Evolutionary conservation across 2,797 vertebrate species (phyloP).

Genomic region (Myotis myotis): DNA sequence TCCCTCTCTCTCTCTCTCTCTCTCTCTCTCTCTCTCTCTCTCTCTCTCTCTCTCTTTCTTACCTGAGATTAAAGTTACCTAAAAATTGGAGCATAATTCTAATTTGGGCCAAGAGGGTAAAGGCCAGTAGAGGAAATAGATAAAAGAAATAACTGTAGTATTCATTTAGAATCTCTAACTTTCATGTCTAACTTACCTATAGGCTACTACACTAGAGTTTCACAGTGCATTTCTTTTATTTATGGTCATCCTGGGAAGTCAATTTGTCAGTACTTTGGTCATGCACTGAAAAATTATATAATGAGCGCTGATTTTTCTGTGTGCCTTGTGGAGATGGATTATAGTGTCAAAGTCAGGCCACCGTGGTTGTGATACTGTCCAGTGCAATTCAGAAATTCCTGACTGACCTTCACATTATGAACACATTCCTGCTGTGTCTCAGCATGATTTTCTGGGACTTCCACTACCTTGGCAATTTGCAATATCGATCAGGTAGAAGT

Average conservation of each 20-base stretch:
- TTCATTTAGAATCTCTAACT: background rate
- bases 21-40: too few species aligned
- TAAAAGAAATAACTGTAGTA: background rate
- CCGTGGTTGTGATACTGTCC: background rate
- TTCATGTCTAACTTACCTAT: background rate
- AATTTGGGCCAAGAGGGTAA: background rate
- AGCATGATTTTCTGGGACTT: slow-evolving; percentile 53
- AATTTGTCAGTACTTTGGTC: slow-evolving; percentile 4
- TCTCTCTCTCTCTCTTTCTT: background rate
- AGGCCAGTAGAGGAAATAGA: background rate
- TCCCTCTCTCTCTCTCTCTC: background rate
- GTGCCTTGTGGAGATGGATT: background rate
- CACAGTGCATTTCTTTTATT: background rate
- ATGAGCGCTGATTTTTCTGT: slow-evolving; percentile 10
- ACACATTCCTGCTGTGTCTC: slow-evolving; percentile 49
- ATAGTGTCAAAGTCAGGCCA: slow-evolving; percentile 10
- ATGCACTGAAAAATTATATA: slow-evolving; percentile 29
- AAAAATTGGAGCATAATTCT: background rate
- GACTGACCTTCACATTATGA: slow-evolving; percentile 26
- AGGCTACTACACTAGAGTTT: background rate
- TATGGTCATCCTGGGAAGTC: slow-evolving; percentile 27
- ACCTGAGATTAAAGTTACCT: background rate
- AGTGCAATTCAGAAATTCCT: slow-evolving; percentile 30
- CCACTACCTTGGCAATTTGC: slow-evolving; percentile 29
- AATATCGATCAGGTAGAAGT: slow-evolving; percentile 44